phyloP scores from a whole-genome alignment of 2,797 vertebrate species.

The Periparus ater region DNA sequence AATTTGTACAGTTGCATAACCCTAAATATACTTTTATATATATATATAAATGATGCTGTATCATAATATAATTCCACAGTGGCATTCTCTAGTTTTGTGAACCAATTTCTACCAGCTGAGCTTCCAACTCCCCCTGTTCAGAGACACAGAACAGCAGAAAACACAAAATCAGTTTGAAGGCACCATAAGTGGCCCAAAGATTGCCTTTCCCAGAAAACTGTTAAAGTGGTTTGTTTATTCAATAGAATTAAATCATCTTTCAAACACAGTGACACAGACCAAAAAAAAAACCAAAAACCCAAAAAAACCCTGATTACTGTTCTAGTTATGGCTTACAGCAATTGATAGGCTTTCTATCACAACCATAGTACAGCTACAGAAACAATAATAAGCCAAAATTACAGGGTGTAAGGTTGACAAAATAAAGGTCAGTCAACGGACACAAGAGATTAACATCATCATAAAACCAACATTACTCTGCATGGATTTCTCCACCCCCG shows the following conservation, averaged over 20 bases:
- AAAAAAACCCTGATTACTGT: constrained; percentile 67
- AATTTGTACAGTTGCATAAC: neutral
- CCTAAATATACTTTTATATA: neutral
- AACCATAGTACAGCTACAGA: constrained; percentile 31
- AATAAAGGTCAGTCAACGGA: neutral
- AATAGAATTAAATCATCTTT: constrained; percentile 50
- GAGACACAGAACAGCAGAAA: neutral
- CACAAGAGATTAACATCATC: neutral
- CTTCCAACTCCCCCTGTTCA: neutral
- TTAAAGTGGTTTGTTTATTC: constrained; percentile 73
- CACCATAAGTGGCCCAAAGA: neutral
- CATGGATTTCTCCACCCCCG: neutral
- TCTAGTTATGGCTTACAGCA: constrained; percentile 68
- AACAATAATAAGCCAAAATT: constrained; percentile 38
- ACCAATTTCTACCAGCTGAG: neutral
- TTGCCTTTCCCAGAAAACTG: constrained; percentile 39
- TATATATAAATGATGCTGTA: neutral
- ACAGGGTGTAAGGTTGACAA: neutral
- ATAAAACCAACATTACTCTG: neutral
- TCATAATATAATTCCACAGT: neutral
- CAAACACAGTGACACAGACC: constrained; percentile 70
- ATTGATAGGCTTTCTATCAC: constrained; percentile 58
- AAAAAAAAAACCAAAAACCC: neutral
- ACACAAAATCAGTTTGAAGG: neutral
- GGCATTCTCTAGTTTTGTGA: neutral